phyloP scores from a whole-genome alignment of 2,113 vertebrate genomes.

The Todiramphus chloris region DNA sequence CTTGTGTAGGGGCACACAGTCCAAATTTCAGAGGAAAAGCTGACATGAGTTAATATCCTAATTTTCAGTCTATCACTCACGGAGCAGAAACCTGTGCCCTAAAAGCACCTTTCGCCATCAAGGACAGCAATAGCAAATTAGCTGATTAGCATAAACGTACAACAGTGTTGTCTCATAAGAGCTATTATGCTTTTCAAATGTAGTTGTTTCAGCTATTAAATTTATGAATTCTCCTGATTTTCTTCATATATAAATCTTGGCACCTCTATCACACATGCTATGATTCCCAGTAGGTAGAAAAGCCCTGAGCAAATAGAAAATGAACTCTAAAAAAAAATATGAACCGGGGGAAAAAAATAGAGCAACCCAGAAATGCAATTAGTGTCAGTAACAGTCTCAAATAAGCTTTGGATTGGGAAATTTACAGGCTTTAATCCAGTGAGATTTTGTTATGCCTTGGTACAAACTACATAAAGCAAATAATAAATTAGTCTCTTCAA shows the following conservation, averaged over 20 bases:
- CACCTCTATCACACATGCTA: conserved; percentile 38
- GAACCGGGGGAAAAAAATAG: not conserved
- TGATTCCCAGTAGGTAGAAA: conserved; percentile 59
- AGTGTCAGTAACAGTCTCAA: conserved; percentile 58
- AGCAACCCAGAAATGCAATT: conserved; percentile 53
- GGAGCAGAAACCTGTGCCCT: not conserved
- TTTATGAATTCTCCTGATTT: conserved; percentile 38
- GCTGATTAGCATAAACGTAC: conserved; percentile 62
- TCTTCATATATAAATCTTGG: conserved; percentile 62
- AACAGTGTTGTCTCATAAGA: conserved; percentile 45
- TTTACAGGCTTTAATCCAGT: conserved; percentile 62
- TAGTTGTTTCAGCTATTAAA: conserved; percentile 53
- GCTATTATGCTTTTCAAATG: conserved; percentile 51
- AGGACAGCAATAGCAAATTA: conserved; percentile 55
- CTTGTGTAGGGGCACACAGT: not conserved
- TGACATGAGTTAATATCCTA: conserved; percentile 3
- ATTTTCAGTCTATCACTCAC: conserved; percentile 29
- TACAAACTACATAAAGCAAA: conserved; percentile 64
- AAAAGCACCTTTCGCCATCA: conserved; percentile 54
- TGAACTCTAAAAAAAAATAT: conserved; percentile 65
- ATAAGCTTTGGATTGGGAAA: conserved; percentile 63
- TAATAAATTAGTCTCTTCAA: conserved; percentile 58
- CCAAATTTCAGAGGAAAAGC: conserved; percentile 1
- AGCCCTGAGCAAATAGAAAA: conserved; percentile 67
- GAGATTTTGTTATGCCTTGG: conserved; percentile 65